Evolutionary conservation across 2,797 vertebrate species (phyloP), one percentile per base, ranked within the genome.

Genomic region (Coilia nasus): DNA sequence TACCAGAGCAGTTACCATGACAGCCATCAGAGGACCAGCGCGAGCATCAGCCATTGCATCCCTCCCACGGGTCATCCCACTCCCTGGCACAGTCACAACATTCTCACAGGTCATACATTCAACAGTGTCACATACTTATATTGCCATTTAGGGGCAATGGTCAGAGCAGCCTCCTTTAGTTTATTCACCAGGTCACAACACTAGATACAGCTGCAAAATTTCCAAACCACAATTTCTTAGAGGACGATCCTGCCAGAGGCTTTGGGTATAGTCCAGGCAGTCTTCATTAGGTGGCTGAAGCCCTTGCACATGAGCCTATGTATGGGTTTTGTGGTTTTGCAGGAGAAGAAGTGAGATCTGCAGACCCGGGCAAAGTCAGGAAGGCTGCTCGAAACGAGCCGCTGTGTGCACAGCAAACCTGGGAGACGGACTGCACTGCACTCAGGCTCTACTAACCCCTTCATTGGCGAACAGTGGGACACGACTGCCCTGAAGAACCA

Each of bases 91-190:
- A 86, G 83, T 4, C 87, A 93, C 81, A 21, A 93, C 83, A 90
- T 93, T 54, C 86, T 93, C 81, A 93, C 92, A 82, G 93, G 92
- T 93, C 81, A 56, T 47, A 9, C 1, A 86, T 54, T 54, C 2
- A 1, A 9, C 50, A 3, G 2, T 54, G 12, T 54, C 3, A 47
- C 3, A 47, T 47, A 47, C 46, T 47, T 47, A 47, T 47, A 47
- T 4, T 47, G 3, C 46, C 46, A 47, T 10, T 47, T 47, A 47
- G 10, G 46, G 46, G 46, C 10, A 3, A 47, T 10, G 10, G 46
- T 47, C 10, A 10, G 46, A 47, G 46, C 46, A 47, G 46, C 46
- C n/a, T n/a, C n/a, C n/a, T n/a, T n/a, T n/a, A n/a, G n/a, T n/a
- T n/a, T n/a, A n/a, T n/a, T n/a, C n/a, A n/a, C n/a, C n/a, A n/a